phyloP scores from a whole-genome alignment of 2,113 vertebrate genomes.

The Rhea pennata region DNA sequence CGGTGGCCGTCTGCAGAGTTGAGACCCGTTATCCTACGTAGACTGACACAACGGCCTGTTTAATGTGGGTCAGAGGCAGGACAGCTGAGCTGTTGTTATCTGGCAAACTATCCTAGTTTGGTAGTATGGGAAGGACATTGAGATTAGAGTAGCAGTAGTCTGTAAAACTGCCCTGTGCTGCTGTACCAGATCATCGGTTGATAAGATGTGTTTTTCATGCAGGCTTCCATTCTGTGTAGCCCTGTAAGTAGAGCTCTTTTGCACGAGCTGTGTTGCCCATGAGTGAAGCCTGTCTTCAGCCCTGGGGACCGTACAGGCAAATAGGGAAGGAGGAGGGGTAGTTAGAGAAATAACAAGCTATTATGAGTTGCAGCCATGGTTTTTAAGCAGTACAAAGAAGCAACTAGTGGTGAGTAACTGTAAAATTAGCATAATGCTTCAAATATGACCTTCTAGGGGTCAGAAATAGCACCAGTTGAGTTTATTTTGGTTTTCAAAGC shows the following conservation, averaged over 20 bases:
- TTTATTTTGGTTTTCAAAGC: neutral
- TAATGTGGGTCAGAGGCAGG: neutral
- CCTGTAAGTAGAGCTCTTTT: neutral
- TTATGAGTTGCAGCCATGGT: rapidly evolving
- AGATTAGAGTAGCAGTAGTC: neutral
- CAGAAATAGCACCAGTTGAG: neutral
- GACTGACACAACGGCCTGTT: neutral
- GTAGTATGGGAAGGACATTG: neutral
- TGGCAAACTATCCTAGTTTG: rapidly evolving
- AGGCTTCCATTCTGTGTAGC: too few species aligned
- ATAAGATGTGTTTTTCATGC: neutral
- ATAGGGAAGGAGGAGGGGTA: neutral
- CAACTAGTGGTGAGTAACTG: neutral
- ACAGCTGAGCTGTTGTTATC: neutral
- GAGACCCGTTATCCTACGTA: neutral
- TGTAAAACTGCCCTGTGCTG: neutral
- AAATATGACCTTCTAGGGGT: neutral
- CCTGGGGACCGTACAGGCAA: neutral
- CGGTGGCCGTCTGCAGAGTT: rapidly evolving
- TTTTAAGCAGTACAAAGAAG: neutral
- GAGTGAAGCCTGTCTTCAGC: neutral
- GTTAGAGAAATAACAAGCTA: neutral
- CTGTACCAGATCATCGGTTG: neutral
- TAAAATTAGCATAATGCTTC: neutral
- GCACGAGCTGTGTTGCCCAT: neutral